Evolutionary conservation across 2,113 vertebrate genomes (phyloP).

Genomic region (Phylloscopus whistleri): DNA sequence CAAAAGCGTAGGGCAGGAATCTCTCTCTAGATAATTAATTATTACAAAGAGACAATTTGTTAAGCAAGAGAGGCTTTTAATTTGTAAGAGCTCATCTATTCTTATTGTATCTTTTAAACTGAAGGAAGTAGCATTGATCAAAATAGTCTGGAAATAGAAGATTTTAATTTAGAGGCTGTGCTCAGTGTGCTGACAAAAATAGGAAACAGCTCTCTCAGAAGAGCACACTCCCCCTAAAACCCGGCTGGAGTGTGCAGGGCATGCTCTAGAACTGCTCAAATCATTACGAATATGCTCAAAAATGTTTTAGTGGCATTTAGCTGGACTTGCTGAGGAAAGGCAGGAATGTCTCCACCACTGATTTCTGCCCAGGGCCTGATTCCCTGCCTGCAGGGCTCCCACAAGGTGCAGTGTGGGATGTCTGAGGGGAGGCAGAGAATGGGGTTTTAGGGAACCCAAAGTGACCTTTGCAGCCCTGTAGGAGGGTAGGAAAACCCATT

Average conservation of each 20-base stretch:
- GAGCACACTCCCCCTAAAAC: background rate
- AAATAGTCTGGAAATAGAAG: conserved; percentile 50
- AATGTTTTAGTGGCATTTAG: background rate
- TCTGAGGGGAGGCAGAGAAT: background rate
- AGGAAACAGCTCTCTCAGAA: conserved; percentile 31
- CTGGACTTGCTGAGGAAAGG: background rate
- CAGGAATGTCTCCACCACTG: background rate
- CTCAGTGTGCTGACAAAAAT: conserved; percentile 40
- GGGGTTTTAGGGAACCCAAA: background rate
- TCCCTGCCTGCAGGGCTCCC: background rate
- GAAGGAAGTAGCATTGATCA: conserved; percentile 33
- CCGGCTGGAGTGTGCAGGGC: background rate
- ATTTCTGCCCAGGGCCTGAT: background rate
- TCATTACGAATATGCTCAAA: background rate
- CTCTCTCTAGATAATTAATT: conserved; percentile 60
- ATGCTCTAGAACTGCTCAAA: background rate
- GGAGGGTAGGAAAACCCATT: background rate
- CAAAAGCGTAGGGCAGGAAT: conserved; percentile 10
- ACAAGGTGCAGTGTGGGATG: accelerated
- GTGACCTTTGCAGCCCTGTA: background rate
- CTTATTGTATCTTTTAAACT: conserved; percentile 55
- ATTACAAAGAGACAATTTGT: conserved; percentile 45
- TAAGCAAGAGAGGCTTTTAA: conserved; percentile 62
- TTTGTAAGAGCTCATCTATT: conserved; percentile 61
- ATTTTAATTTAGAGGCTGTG: conserved; percentile 59